Percentiles rank a stretch among this genome's conserved stretches.
These are phyloP conservation scores for Tricholauxania praeusta DNA, from an alignment of 2,888 invertebrate species.

Conservation along the genomic window DNA sequence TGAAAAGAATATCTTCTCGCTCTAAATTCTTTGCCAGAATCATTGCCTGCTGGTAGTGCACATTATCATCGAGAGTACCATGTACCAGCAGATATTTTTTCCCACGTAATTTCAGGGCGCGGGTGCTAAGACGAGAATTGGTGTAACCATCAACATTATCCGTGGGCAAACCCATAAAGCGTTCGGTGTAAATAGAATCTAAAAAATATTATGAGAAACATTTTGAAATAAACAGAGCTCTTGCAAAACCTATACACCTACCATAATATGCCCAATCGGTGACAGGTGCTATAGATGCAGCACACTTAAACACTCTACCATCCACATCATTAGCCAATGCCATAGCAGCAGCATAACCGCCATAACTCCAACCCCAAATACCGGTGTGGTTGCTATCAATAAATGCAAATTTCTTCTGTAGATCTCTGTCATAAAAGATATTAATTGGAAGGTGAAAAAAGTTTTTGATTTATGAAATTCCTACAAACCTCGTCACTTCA, in stretches of 20 bases:
- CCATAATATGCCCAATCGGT: constrained; percentile 97
- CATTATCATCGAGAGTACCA: constrained; percentile 95
- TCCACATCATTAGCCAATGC: constrained; percentile 81
- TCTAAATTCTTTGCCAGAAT: constrained; percentile 89
- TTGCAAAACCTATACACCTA: constrained; percentile 62
- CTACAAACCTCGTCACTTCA: constrained; percentile 74
- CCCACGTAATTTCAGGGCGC: constrained; percentile 73
- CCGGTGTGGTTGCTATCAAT: constrained; percentile 84
- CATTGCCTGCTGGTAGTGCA: constrained; percentile 97
- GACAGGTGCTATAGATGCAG: constrained; percentile 95
- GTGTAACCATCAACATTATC: constrained; percentile 82
- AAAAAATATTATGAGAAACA: too few relatives aligned
- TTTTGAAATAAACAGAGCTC: too few relatives aligned
- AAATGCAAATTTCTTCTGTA: constrained; percentile 75
- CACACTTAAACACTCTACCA: constrained; percentile 87
- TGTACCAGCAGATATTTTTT: constrained; percentile 93
- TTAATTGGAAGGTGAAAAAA: neutral
- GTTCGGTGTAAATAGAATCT: constrained; percentile 98
- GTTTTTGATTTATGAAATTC: neutral
- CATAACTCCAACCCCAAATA: constrained; percentile 99
- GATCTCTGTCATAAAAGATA: constrained; percentile 62
- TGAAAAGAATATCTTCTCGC: constrained; percentile 86
- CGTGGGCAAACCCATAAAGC: constrained; percentile 91
- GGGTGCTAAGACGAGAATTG: constrained; percentile 80
- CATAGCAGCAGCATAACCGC: constrained; percentile 92